A percentile compares a stretch with the other conserved stretches of the same genome.
Evolutionary conservation across 2,113 vertebrate species (phyloP).

Genomic region (Variabilichromis moorii): DNA sequence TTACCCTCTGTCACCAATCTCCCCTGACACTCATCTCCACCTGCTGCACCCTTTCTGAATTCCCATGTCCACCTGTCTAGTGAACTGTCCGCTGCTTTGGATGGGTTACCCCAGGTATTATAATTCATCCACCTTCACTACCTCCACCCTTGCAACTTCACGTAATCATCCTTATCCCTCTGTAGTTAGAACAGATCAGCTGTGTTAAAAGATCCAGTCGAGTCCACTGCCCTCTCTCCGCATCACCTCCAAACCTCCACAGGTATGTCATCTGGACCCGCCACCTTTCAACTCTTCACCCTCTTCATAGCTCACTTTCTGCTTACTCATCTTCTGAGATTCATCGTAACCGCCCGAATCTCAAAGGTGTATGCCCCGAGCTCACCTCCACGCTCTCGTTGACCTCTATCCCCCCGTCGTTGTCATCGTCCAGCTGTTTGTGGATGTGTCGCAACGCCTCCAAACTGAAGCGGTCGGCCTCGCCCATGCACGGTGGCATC

Average conservation of each 20-base stretch:
- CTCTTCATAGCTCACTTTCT: not conserved
- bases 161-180: not conserved
- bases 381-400: constrained; percentile 98
- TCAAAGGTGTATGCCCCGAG: not conserved
- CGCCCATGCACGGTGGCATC: constrained; percentile 86
- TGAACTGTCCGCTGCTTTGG: not conserved
- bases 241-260: not conserved
- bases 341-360: not conserved
- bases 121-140: not conserved
- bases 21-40: not conserved
- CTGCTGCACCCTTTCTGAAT: rapidly evolving
- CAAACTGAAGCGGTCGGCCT: constrained; percentile 89
- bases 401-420: constrained; percentile 95
- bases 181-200: not conserved
- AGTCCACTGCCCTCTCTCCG: not conserved
- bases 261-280: not conserved
- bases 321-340: not conserved
- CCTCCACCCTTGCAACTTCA: not conserved
- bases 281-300: not conserved
- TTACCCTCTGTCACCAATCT: not conserved
- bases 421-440: constrained; percentile 98
- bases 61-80: not conserved
- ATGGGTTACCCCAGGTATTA: not conserved
- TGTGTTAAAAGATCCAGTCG: not conserved
- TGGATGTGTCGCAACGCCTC: constrained; percentile 95